Conservation (phyloP, 2,113 vertebrate genomes). For the Forbesichthys agassizii region DNA sequence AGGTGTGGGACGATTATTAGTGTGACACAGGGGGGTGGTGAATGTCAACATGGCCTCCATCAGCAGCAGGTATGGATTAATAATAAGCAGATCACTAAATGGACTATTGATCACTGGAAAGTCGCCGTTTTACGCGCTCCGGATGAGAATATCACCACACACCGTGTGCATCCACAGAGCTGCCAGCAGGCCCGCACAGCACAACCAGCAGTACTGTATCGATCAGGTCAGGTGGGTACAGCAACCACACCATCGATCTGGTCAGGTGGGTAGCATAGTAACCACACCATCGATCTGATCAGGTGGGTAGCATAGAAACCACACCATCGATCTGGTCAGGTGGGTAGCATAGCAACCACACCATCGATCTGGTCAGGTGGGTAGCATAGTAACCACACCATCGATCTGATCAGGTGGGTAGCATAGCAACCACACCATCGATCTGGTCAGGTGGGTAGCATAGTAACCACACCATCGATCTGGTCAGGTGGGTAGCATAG, state of each 20-base stretch:
- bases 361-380: too few species aligned
- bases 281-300: too few species aligned
- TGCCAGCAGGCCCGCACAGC: conserved; percentile 23
- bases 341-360: too few species aligned
- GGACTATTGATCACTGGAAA: not conserved
- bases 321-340: too few species aligned
- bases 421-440: too few species aligned
- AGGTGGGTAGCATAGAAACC: too few species aligned
- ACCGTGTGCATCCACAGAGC: conserved; percentile 16
- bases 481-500: too few species aligned
- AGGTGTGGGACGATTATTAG: conserved; percentile 4
- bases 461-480: too few species aligned
- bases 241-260: not conserved
- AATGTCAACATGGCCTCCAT: conserved; percentile 65
- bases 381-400: too few species aligned
- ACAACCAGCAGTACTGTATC: conserved; percentile 70
- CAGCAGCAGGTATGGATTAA: conserved; percentile 41
- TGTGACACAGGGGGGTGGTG: conserved; percentile 10
- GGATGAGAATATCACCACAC: conserved; percentile 16
- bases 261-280: too few species aligned
- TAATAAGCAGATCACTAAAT: not conserved
- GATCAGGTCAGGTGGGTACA: conserved; percentile 72
- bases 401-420: too few species aligned
- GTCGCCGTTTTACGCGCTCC: conserved; percentile 7
- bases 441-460: too few species aligned